Evolutionary conservation across 23 tunicate genomes (phyloP).

Genomic region (Diplosoma virens): DNA sequence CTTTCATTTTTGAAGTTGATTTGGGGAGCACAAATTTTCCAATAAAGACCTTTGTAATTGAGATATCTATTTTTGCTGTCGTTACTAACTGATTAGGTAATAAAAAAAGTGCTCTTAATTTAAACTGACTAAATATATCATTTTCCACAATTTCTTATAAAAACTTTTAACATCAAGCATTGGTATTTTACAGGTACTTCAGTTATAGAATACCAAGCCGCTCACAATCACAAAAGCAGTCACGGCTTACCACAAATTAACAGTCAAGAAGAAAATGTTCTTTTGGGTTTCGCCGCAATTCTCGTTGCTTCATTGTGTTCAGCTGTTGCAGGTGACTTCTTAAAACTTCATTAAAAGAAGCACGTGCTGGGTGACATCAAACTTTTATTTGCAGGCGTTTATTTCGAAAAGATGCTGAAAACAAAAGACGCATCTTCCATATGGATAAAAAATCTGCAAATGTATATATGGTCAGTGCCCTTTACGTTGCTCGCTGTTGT

Average conservation of each 20-base stretch:
- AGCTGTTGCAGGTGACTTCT: slow-evolving; percentile 43
- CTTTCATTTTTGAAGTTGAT: too few relatives aligned
- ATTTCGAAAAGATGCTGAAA: slow-evolving; percentile 53
- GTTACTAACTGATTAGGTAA: too few relatives aligned
- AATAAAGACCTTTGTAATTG: too few relatives aligned
- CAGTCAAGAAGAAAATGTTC: slow-evolving; percentile 16
- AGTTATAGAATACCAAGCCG: slow-evolving; percentile 28
- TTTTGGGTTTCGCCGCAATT: slow-evolving; percentile 40
- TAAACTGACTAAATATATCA: too few relatives aligned
- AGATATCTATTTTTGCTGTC: too few relatives aligned
- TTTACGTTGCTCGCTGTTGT: slow-evolving; percentile 29
- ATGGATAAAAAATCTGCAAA: slow-evolving; percentile 58
- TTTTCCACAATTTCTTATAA: background rate
- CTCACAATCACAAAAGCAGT: background rate
- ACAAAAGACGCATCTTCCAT: slow-evolving; percentile 30
- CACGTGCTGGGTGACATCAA: background rate
- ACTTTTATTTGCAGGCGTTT: slow-evolving; percentile 42
- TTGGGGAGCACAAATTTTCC: too few relatives aligned
- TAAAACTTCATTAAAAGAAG: background rate
- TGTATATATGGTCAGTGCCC: slow-evolving; percentile 46
- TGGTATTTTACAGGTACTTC: slow-evolving; percentile 39
- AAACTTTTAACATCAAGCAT: background rate
- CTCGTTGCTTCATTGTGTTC: slow-evolving; percentile 52
- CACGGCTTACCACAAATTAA: background rate
- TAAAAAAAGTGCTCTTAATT: too few relatives aligned